These are phyloP conservation scores for Paraescarpia echinospica DNA, from an alignment of 1,140 invertebrate species.

Conservation along the genomic window DNA sequence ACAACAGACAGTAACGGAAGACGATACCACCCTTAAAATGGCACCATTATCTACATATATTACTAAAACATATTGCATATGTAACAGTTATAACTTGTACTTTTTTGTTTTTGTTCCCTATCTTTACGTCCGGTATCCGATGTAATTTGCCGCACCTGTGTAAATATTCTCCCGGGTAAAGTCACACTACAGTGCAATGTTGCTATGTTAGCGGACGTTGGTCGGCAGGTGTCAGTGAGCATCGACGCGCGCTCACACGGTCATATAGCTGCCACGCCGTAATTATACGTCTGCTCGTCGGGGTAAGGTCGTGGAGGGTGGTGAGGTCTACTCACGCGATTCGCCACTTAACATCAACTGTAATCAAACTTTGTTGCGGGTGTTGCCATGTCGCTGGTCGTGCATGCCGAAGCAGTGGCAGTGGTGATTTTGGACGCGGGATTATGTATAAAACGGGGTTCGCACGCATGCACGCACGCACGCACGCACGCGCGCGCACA, in stretches of 20 bases:
- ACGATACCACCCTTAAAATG: no score
- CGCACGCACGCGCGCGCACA: no score
- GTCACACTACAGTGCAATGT: neutral
- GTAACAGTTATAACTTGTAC: neutral
- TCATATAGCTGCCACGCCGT: neutral
- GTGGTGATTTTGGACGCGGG: no score
- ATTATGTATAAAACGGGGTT: no score
- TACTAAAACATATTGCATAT: neutral
- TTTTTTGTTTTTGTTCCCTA: neutral
- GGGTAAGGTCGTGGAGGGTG: neutral
- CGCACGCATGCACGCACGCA: no score
- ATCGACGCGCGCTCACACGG: neutral
- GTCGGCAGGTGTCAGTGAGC: neutral
- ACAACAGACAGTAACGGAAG: no score
- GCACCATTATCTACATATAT: no score
- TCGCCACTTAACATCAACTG: slow-evolving; percentile 4
- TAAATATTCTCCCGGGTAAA: neutral
- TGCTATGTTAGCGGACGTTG: neutral
- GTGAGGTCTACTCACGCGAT: neutral
- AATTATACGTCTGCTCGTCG: neutral
- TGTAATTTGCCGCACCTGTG: neutral
- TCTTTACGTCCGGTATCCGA: neutral
- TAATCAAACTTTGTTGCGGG: neutral
- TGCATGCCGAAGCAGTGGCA: neutral
- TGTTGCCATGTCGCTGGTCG: neutral